Evolutionary conservation across 2,888 invertebrate species (phyloP), one percentile per base, ranked within the genome.

Genomic region (Agriopis marginaria): DNA sequence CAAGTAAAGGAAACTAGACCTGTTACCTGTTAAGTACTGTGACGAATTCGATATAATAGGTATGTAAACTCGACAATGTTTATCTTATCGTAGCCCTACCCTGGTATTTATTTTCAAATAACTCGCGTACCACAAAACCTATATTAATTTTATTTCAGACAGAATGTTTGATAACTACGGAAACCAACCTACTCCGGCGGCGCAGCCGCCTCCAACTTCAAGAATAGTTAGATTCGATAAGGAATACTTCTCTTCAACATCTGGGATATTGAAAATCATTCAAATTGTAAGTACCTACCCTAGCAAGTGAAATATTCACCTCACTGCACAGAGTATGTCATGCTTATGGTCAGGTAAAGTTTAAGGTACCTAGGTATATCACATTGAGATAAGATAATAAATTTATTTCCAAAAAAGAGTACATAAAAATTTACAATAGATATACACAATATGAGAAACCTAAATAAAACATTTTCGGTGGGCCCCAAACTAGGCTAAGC

Each of bases 261-360:
- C 97, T 3, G 98, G 98, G 51, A 95, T 97, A 66, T 83, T 98
- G 17, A 98, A 98, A 94, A 85, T 96, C 70, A 95, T 94, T 3
- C 95, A 97, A 92, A 94, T 97, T 89, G 97, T 97, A 94, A 95
- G 96, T 93, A 49, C 5, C 42, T 93, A 49, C 5, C 42, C 49
- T 42, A 11, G 4, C 5, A 10, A 40, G 40, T 9, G 10, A 58
- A 7, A 5, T 7, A 58, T 10, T 17, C 10, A 51, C 23, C 32
- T 32, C 4, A 14, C 14, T 55, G 12, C 32, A 32, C 5, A 32
- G 4, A 32, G 32, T 32, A 32, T 32, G 32, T 32, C 32, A 32
- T 32, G 4, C 32, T 32, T 32, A 32, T 32, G 32, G 5, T 32
- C 32, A 32, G 32, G 32, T 32, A 32, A 32, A 32, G 32, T 32